phyloP scores from a whole-genome alignment of 2,113 vertebrate genomes.

The Mirounga angustirostris region DNA sequence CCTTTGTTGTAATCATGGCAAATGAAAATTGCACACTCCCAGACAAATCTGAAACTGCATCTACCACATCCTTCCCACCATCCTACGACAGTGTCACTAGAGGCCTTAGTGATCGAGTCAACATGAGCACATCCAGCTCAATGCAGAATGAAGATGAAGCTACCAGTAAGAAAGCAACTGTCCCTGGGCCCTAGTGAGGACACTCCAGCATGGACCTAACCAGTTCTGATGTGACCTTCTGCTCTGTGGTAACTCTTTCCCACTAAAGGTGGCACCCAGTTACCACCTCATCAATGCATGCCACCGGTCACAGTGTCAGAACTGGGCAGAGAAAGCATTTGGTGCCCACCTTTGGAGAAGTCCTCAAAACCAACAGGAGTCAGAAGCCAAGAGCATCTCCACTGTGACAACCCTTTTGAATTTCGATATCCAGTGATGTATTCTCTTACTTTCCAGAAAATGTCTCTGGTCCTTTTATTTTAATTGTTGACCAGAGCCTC shows the following conservation, averaged over 20 bases:
- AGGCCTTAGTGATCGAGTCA: conserved; percentile 79
- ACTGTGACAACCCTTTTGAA: conserved; percentile 21
- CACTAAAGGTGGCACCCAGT: not conserved
- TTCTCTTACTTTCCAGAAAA: conserved; percentile 55
- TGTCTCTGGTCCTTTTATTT: conserved; percentile 8
- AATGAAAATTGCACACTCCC: conserved; percentile 56
- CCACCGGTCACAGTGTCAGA: not conserved
- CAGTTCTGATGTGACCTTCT: not conserved
- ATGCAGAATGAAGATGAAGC: conserved; percentile 64
- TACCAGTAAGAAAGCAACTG: not conserved
- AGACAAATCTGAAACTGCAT: conserved; percentile 82
- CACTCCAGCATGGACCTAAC: not conserved
- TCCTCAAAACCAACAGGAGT: not conserved
- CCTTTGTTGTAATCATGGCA: conserved; percentile 70
- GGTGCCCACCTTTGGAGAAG: conserved; percentile 7
- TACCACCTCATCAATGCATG: conserved; percentile 53
- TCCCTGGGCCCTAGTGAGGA: not conserved
- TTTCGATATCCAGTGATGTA: not conserved
- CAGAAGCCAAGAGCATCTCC: not conserved
- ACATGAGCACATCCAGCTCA: conserved; percentile 66
- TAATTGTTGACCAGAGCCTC: not conserved
- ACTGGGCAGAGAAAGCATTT: not conserved
- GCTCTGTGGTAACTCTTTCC: not conserved
- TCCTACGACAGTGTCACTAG: conserved; percentile 92
- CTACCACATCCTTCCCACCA: conserved; percentile 90